Evolutionary conservation across 2,888 invertebrate species (phyloP), one percentile per base, ranked within the genome.

Genomic region (Arge pagana): DNA sequence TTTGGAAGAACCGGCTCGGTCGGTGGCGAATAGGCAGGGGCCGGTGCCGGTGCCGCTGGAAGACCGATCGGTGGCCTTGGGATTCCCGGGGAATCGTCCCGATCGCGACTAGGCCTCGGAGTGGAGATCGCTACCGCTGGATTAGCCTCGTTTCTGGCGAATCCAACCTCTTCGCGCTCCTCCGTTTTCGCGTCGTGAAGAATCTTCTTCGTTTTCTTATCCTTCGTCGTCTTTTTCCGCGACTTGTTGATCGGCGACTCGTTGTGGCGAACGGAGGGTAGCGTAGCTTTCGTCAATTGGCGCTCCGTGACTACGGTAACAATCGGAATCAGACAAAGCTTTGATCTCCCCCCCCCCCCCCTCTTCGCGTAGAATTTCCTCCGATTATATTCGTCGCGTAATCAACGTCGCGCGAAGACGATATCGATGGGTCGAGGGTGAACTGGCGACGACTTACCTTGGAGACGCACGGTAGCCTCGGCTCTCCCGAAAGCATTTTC

Each of bases 401-500:
- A n/a, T n/a, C n/a, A n/a, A n/a, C n/a, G n/a, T n/a, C n/a, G n/a
- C n/a, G n/a, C n/a, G n/a, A n/a, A n/a, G n/a, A n/a, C n/a, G n/a
- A n/a, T n/a, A n/a, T n/a, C n/a, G n/a, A n/a, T n/a, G n/a, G n/a
- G n/a, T n/a, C n/a, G n/a, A n/a, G n/a, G n/a, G n/a, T n/a, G n/a
- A n/a, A n/a, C n/a, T n/a, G n/a, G n/a, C n/a, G n/a, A 18, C 10
- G 21, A 3, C 2, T 3, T 6, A 90, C 90, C 89, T 82, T 90
- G 89, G 63, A 91, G 79, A 71, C 89, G 83, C 68, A 91, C 88
- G 71, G 85, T 81, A 51, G 87, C 88, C 73, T 90, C 89, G 64
- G 86, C 87, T 77, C 88, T 89, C 24, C 90, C 91, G 42, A 90
- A 80, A 35, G 88, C 89, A 76, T 90, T 91, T 58, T 87, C 86